Percentiles rank a stretch among this genome's conserved stretches.
Conservation (phyloP, 92 coral and sea anemone species). For the Anthopleura xanthogrammica region DNA sequence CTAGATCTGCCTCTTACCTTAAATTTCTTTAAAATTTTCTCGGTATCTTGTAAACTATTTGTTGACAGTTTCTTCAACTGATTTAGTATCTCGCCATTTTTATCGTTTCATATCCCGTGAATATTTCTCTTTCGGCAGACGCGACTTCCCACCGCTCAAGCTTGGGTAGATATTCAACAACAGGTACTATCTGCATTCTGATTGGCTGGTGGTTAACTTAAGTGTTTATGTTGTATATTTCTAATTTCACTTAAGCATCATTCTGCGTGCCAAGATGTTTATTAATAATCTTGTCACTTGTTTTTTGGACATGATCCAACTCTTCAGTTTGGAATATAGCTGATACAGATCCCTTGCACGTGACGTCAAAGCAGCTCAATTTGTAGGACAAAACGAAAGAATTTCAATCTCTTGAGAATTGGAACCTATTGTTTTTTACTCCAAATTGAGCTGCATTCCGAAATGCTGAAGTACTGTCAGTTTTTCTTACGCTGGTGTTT, state of each 20-base stretch:
- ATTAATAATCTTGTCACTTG: background rate
- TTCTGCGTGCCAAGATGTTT: constrained; percentile 19
- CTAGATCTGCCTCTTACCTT: background rate
- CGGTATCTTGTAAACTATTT: background rate
- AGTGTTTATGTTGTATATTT: constrained; percentile 21
- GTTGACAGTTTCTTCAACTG: background rate
- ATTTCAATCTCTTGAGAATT: no score
- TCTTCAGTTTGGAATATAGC: background rate
- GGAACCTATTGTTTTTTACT: no score
- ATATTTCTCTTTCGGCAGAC: constrained; percentile 12
- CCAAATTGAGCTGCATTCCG: no score
- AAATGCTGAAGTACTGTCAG: background rate
- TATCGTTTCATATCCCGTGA: background rate
- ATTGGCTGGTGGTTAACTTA: constrained; percentile 25
- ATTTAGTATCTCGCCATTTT: constrained; percentile 20
- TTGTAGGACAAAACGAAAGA: no score
- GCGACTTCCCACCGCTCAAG: constrained; percentile 29
- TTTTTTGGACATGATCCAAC: constrained; percentile 11
- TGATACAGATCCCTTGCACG: no score
- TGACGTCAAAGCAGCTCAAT: no score
- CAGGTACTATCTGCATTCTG: constrained; percentile 31
- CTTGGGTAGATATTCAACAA: constrained; percentile 24
- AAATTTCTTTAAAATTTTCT: background rate
- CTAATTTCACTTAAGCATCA: constrained; percentile 12
- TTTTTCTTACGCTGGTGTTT: background rate